Base-by-base conservation (phyloP, 1,140 invertebrate species). In the Tetraneura akinire region DNA sequence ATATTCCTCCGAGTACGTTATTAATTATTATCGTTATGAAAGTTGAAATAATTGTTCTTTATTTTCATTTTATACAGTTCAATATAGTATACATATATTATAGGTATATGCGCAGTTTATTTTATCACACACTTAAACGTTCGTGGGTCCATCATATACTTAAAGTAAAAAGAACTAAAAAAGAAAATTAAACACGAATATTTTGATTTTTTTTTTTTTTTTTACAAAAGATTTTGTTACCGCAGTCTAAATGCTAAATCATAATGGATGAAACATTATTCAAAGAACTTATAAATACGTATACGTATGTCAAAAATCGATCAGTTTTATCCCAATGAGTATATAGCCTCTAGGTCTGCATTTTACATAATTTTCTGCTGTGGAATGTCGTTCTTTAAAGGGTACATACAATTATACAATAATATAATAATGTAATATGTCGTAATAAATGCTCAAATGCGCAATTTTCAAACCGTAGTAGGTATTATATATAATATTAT, bases 361-460 rank as follows among this genome's bases (percentile, higher is more conserved):
- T 10, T 26, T 3, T 1, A 21, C 53, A 55, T 55, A 13, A 57
- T 57, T n/a, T n/a, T n/a, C n/a, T n/a, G n/a, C n/a, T n/a, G n/a
- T 57, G 13, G 57, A 26, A 26, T 60, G 13, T 60, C 57, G 13
- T 60, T 26, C 57, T 60, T 60, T 60, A 60, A 60, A 60, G 57
- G 57, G 57, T 60, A 57, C 13, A 26, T 60, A 29, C 6, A 14
- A 60, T 9, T 26, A n/a, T n/a, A n/a, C n/a, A n/a, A n/a, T n/a
- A n/a, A n/a, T n/a, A n/a, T n/a, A n/a, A n/a, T n/a, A n/a, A n/a
- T n/a, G n/a, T n/a, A n/a, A 16, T 29, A 29, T 13, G 14, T 14
- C 13, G 14, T 8, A 14, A 14, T 60, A 29, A 60, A 60, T 14
- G 57, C 14, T 60, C 57, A 26, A 60, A 23, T 60, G 57, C 26